Evolutionary conservation across 35 echinoderm and acorn worm genomes (phyloP).

Genomic region (Strongylocentrotus purpuratus): DNA sequence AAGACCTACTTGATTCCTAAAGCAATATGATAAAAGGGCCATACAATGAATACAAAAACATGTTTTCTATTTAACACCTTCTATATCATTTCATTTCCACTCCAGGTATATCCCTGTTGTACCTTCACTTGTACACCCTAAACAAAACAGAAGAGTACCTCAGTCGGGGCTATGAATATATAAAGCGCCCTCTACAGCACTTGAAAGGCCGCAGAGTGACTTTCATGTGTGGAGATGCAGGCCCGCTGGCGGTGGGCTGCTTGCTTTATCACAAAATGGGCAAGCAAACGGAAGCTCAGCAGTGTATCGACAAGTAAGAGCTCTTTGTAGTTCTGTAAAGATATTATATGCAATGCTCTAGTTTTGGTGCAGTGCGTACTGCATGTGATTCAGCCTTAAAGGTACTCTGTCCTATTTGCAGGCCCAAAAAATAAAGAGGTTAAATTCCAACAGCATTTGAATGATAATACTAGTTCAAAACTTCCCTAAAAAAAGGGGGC

Average conservation of each 20-base stretch:
- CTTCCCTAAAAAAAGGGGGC: too few relatives aligned
- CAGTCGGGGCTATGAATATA: slow-evolving; percentile 54
- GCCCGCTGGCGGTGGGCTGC: slow-evolving; percentile 63
- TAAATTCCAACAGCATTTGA: too few relatives aligned
- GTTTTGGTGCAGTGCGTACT: too few relatives aligned
- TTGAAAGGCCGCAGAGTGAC: slow-evolving; percentile 56
- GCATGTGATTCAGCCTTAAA: too few relatives aligned
- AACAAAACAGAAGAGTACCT: slow-evolving; percentile 52
- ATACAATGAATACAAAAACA: background rate
- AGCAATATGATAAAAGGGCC: too few relatives aligned
- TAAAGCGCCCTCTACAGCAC: slow-evolving; percentile 55
- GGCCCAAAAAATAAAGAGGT: too few relatives aligned
- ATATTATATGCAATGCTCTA: too few relatives aligned
- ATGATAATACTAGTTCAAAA: too few relatives aligned
- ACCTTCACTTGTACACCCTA: slow-evolving; percentile 63
- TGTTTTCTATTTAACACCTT: background rate
- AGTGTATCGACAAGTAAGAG: slow-evolving; percentile 62
- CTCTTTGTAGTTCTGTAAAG: too few relatives aligned
- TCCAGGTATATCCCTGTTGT: slow-evolving; percentile 63
- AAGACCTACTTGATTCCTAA: too few relatives aligned
- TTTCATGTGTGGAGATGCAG: slow-evolving; percentile 78
- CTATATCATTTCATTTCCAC: background rate
- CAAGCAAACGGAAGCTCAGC: slow-evolving; percentile 21
- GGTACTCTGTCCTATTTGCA: too few relatives aligned
- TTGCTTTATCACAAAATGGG: slow-evolving; percentile 57